phyloP scores from a whole-genome alignment of 2,888 invertebrate genomes.

The Tenthredo distinguenda region DNA sequence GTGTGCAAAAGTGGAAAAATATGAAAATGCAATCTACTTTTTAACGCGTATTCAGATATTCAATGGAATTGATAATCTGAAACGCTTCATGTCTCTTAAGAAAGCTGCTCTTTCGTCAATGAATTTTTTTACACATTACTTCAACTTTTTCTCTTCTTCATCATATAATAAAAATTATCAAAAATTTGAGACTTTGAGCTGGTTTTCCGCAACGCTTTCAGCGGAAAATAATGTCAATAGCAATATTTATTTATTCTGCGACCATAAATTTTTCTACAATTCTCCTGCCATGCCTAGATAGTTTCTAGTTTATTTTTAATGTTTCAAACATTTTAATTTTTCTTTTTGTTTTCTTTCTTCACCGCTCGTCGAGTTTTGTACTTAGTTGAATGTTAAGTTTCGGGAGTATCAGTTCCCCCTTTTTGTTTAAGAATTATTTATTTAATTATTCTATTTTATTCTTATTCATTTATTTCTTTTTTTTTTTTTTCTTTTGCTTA shows the following conservation, averaged over 20 bases:
- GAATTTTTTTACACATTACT: constrained; percentile 16
- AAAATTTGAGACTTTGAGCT: constrained; percentile 53
- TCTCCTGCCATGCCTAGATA: constrained; percentile 54
- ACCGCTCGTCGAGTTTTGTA: constrained; percentile 65
- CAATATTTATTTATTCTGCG: not conserved
- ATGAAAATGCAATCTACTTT: constrained; percentile 50
- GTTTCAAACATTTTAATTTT: constrained; percentile 52
- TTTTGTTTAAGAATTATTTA: constrained; percentile 52
- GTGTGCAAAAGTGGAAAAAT: constrained; percentile 56
- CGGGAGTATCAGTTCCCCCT: constrained; percentile 42
- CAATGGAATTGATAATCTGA: constrained; percentile 46
- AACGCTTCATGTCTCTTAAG: constrained; percentile 8
- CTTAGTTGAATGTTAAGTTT: constrained; percentile 68
- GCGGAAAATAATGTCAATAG: constrained; percentile 36
- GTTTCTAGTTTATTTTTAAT: constrained; percentile 61
- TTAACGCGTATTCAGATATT: constrained; percentile 37
- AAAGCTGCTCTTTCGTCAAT: constrained; percentile 45
- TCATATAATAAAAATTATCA: constrained; percentile 47
- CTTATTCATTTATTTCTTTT: constrained; percentile 44
- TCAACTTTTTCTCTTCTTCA: constrained; percentile 3
- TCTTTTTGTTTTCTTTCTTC: constrained; percentile 50
- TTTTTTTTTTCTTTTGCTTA: constrained; percentile 48
- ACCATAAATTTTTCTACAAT: constrained; percentile 57
- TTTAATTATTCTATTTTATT: constrained; percentile 46
- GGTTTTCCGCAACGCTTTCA: constrained; percentile 30